Percentiles rank a stretch among this genome's conserved stretches.
These are phyloP conservation scores for Allobates femoralis DNA, from an alignment of 2,797 vertebrate genomes.

Conservation along the genomic window DNA sequence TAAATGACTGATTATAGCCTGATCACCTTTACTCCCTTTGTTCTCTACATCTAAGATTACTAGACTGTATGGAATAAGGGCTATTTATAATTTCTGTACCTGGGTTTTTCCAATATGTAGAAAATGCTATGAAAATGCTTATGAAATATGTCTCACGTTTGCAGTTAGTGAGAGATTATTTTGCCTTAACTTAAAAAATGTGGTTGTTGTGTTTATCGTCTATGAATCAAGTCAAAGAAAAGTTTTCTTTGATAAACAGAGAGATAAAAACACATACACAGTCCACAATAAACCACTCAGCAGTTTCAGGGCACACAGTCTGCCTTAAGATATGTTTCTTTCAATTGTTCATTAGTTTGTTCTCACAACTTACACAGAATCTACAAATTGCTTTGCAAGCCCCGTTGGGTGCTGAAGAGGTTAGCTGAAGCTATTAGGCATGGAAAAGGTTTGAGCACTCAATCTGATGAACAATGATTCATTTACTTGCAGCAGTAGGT, in stretches of 20 bases:
- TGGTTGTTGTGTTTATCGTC: conserved; percentile 37
- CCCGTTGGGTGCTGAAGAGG: conserved; percentile 17
- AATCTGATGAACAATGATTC: conserved; percentile 46
- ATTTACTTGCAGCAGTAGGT: conserved; percentile 23
- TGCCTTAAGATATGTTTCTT: conserved; percentile 11
- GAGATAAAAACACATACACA: conserved; percentile 14
- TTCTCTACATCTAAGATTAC: conserved; percentile 46
- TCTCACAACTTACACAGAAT: conserved; percentile 18
- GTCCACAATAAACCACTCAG: conserved; percentile 4
- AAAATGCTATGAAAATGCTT: background rate
- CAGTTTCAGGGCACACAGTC: background rate
- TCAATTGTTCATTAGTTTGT: background rate
- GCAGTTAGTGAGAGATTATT: conserved; percentile 42
- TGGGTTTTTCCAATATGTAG: background rate
- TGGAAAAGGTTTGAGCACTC: conserved; percentile 41
- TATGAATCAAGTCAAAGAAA: conserved; percentile 33
- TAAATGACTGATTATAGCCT: conserved; percentile 44
- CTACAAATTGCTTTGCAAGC: conserved; percentile 34
- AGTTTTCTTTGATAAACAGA: conserved; percentile 43
- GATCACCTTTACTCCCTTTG: conserved; percentile 37
- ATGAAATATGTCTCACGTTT: conserved; percentile 52
- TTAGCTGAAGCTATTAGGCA: conserved; percentile 39
- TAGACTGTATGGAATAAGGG: background rate
- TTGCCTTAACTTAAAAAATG: conserved; percentile 49
- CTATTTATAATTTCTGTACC: conserved; percentile 31